Percentiles rank a stretch among this genome's conserved stretches.
Evolutionary conservation across 2,888 invertebrate species (phyloP).

Genomic region (Melieria omissa): DNA sequence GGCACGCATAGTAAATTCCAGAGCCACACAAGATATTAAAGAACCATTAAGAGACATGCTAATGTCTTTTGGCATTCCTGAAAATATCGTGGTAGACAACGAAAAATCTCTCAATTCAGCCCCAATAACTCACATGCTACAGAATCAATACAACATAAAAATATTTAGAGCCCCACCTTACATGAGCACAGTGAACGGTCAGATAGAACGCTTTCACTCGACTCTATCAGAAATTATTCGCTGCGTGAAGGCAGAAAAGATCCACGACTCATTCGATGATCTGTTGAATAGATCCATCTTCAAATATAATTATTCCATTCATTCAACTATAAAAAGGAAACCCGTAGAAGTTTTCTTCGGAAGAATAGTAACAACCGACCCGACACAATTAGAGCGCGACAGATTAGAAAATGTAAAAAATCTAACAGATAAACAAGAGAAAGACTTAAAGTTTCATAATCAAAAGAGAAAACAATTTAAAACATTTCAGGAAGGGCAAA

Average conservation of each 20-base stretch:
- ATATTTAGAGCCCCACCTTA: too few relatives aligned
- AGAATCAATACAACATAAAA: too few relatives aligned
- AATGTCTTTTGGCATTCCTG: constrained; percentile 23
- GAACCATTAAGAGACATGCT: constrained; percentile 31
- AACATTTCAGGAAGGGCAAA: constrained; percentile 20
- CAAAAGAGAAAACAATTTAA: constrained; percentile 11
- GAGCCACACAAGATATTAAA: constrained; percentile 21
- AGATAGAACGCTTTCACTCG: too few relatives aligned
- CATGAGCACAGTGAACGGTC: too few relatives aligned
- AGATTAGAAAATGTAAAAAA: constrained; percentile 11
- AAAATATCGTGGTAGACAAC: constrained; percentile 25
- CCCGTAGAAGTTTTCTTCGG: constrained; percentile 31
- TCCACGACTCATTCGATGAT: too few relatives aligned
- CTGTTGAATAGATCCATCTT: too few relatives aligned
- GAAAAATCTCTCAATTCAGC: too few relatives aligned
- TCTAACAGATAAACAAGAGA: constrained; percentile 23
- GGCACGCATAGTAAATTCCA: constrained; percentile 24
- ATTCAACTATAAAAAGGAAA: constrained; percentile 22
- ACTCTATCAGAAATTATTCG: too few relatives aligned
- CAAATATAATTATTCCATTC: too few relatives aligned
- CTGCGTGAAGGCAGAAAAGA: too few relatives aligned
- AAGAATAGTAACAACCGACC: constrained; percentile 18
- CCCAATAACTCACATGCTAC: too few relatives aligned
- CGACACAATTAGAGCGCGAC: constrained; percentile 14
- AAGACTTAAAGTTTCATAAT: constrained; percentile 27